phyloP scores from a whole-genome alignment of 92 coral and sea anemone genomes.

The Desmophyllum pertusum region DNA sequence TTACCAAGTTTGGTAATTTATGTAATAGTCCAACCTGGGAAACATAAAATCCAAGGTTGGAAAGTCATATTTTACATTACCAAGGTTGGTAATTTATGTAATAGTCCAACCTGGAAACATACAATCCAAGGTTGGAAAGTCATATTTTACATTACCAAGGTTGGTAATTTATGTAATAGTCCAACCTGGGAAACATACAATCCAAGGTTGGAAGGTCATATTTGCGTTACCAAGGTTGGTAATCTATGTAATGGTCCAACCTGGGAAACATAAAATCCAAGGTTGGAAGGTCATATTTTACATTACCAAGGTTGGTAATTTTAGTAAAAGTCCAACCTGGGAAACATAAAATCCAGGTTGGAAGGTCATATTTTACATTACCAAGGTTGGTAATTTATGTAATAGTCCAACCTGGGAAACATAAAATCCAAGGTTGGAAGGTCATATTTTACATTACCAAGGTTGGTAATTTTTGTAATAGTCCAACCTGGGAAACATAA shows the following conservation, averaged over 20 bases:
- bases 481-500: constrained; percentile 29
- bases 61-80: constrained; percentile 4
- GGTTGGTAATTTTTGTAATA: constrained; percentile 30
- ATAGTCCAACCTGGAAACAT: too few relatives aligned
- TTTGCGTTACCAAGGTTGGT: neutral
- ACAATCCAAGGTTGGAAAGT: too few relatives aligned
- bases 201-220: constrained; percentile 27
- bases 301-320: constrained; percentile 48
- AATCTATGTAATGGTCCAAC: constrained; percentile 33
- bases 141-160: constrained; percentile 37
- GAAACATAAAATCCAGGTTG: constrained; percentile 10
- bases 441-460: constrained; percentile 39
- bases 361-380: constrained; percentile 6
- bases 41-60: constrained; percentile 16
- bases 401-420: constrained; percentile 33
- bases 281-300: constrained; percentile 48
- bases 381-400: too few relatives aligned
- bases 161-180: constrained; percentile 34
- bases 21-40: constrained; percentile 24
- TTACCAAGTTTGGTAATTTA: constrained; percentile 48
- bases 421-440: constrained; percentile 41
- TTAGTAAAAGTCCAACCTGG: constrained; percentile 22
- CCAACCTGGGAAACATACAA: constrained; percentile 22
- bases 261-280: constrained; percentile 20
- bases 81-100: too few relatives aligned